These are phyloP conservation scores for Cirrhinus molitorella DNA, from an alignment of 2,797 vertebrate genomes.

Conservation along the genomic window DNA sequence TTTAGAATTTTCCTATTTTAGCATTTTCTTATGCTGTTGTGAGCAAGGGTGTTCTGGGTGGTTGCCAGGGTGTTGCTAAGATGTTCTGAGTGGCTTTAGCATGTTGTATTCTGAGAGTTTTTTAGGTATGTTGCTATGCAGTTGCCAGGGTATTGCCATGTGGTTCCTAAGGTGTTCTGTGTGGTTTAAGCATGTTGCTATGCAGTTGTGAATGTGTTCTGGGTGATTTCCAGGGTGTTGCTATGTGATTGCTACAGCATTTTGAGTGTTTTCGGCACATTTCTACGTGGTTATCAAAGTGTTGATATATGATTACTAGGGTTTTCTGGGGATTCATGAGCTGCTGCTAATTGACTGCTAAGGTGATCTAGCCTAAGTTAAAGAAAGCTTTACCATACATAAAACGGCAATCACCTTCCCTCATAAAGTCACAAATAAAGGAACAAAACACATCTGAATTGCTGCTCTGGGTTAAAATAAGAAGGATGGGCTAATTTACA, in stretches of 20 bases:
- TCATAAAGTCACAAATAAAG: background rate
- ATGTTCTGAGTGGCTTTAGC: no score
- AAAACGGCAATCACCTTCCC: background rate
- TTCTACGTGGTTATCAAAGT: no score
- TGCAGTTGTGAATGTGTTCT: no score
- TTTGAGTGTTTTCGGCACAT: background rate
- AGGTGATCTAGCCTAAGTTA: background rate
- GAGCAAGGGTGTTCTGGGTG: no score
- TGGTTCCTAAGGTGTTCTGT: no score
- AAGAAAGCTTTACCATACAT: background rate
- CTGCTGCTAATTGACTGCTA: background rate
- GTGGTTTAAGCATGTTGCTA: no score
- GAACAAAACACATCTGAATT: background rate
- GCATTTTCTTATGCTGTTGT: no score
- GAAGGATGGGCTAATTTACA: conserved; percentile 12
- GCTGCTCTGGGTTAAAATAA: conserved; percentile 6
- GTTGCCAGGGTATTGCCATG: background rate
- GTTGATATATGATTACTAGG: background rate
- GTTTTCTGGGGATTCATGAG: background rate
- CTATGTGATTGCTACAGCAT: background rate
- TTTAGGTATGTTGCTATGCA: no score
- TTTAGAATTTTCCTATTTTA: no score
- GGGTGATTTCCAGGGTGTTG: background rate
- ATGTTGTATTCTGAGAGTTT: no score
- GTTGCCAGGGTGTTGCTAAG: no score